phyloP scores from a whole-genome alignment of 1,140 invertebrate genomes.

The Eriocheir sinensis region DNA sequence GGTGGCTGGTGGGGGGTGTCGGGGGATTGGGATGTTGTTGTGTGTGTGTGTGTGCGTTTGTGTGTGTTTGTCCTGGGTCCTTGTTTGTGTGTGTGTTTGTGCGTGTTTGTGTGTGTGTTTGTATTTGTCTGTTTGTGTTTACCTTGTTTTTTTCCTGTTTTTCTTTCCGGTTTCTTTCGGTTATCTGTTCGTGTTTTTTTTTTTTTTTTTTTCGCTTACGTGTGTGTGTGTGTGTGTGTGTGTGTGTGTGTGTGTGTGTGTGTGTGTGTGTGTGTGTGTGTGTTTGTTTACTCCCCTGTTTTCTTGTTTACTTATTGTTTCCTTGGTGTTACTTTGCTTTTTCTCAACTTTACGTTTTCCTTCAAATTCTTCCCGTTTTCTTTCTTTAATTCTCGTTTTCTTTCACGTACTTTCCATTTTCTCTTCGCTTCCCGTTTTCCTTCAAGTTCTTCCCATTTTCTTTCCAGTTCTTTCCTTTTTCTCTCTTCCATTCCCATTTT shows the following conservation, averaged over 20 bases:
- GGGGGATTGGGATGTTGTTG: no score
- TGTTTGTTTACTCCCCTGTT: background rate
- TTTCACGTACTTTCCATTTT: background rate
- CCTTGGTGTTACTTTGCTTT: no score
- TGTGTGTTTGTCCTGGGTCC: background rate
- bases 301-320: no score
- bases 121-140: no score
- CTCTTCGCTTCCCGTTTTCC: background rate
- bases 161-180: background rate
- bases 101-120: no score
- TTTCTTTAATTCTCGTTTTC: constrained; percentile 28
- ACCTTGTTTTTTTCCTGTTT: background rate
- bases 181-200: background rate
- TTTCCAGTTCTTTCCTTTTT: background rate
- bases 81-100: no score
- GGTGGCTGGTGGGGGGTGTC: no score
- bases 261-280: background rate
- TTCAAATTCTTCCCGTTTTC: background rate
- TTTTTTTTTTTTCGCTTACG: background rate
- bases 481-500: background rate
- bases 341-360: background rate
- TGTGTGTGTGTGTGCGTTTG: no score
- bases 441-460: background rate
- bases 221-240: background rate
- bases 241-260: background rate